These are phyloP conservation scores for Cataglyphis hispanica DNA, from an alignment of 1,140 invertebrate species.

Conservation along the genomic window DNA sequence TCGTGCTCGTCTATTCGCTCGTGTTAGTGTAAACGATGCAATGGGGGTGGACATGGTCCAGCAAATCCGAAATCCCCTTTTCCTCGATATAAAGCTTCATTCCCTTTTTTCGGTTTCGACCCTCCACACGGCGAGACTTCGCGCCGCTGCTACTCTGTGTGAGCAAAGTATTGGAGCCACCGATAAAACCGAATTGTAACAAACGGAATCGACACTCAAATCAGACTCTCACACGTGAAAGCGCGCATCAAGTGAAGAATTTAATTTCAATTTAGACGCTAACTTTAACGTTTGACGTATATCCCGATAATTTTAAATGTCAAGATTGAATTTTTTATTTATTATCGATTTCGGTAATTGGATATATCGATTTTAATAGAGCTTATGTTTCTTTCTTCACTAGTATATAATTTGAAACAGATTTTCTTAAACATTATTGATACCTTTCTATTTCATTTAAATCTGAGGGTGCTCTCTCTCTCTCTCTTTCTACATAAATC, in stretches of 20 bases:
- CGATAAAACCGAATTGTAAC: slow-evolving; percentile 64
- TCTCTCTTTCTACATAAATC: not conserved
- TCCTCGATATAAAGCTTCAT: slow-evolving; percentile 73
- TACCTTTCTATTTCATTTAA: not conserved
- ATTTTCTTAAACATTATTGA: not conserved
- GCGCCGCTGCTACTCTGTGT: slow-evolving; percentile 70
- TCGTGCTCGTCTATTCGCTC: slow-evolving; percentile 64
- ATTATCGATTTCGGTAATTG: not conserved
- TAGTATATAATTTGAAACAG: not conserved
- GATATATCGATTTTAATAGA: not conserved
- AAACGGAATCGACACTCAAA: slow-evolving; percentile 64
- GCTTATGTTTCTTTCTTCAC: not conserved
- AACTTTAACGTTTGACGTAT: not conserved
- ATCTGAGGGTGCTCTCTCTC: not conserved
- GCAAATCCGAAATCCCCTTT: slow-evolving; percentile 79
- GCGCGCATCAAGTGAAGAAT: slow-evolving; percentile 25
- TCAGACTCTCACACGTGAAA: slow-evolving; percentile 32
- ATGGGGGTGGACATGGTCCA: slow-evolving; percentile 76
- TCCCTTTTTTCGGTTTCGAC: slow-evolving; percentile 72
- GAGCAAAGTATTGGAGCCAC: slow-evolving; percentile 65
- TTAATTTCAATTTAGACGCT: slow-evolving; percentile 31
- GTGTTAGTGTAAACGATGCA: slow-evolving; percentile 80
- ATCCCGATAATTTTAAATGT: slow-evolving; percentile 26
- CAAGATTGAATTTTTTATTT: slow-evolving; percentile 18
- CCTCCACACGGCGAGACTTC: slow-evolving; percentile 69